Evolutionary conservation across 2,113 vertebrate species (phyloP).

Genomic region (Montifringilla adamsi): DNA sequence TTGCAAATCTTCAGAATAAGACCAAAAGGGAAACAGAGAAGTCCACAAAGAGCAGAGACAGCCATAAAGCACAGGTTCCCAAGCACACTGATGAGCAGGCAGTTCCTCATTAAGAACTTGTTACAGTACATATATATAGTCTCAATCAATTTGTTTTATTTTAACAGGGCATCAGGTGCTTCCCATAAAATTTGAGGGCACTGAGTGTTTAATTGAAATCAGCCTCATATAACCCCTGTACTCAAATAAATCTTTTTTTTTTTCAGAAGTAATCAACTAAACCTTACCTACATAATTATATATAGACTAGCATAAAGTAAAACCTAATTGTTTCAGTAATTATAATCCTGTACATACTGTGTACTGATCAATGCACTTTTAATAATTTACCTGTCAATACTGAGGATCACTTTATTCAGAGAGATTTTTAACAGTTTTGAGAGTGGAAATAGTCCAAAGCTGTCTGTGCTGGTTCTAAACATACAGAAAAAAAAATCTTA

Average conservation of each 20-base stretch:
- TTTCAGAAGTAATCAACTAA: background rate
- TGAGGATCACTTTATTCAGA: background rate
- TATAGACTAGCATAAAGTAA: background rate
- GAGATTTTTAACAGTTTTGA: background rate
- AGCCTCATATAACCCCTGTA: background rate
- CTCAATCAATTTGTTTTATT: conserved; percentile 36
- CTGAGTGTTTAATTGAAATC: conserved; percentile 5
- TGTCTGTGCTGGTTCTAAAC: background rate
- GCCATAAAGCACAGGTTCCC: background rate
- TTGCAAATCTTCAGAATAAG: background rate
- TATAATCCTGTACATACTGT: background rate
- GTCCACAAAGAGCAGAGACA: background rate
- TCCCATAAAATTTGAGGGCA: background rate
- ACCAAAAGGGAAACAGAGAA: background rate
- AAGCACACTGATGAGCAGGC: background rate
- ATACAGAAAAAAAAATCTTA: rapidly evolving
- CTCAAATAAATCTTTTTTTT: background rate
- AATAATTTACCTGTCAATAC: background rate
- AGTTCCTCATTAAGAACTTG: background rate
- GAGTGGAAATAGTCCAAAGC: background rate
- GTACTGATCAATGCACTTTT: background rate
- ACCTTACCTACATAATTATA: background rate
- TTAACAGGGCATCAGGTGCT: background rate
- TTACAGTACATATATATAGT: background rate
- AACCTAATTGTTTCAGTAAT: background rate